Base-by-base conservation (phyloP, 2,797 vertebrate species). In the Neosilurus mollespiculum region DNA sequence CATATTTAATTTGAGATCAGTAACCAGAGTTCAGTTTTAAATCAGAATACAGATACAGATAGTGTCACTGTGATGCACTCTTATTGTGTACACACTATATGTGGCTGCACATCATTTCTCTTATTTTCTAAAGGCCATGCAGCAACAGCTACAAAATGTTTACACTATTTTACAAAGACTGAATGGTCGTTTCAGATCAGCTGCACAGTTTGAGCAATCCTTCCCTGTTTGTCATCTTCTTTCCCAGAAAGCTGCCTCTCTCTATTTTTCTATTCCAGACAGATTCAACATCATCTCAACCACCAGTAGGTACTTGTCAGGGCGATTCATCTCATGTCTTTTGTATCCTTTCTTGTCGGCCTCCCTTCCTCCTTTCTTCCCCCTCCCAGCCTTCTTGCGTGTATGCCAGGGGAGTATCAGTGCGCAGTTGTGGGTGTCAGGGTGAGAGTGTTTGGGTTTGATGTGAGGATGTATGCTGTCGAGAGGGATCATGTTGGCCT, bases 381-480 rank as follows among this genome's bases (percentile, higher is more conserved):
- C 86, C 79, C 80, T 86, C 62, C 78, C 80, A 67, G 80, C 49
- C 67, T 78, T 84, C 81, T 80, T 80, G 43, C 83, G 83, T 75
- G 82, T 84, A 82, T 85, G 86, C 84, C 81, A 82, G 78, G 78
- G 73, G 83, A 87, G 81, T 86, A 86, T 89, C 81, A 81, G 88
- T 87, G 67, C 79, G 54, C 88, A 71, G 88, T 88, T 91, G 88
- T 88, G 86, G 95, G 93, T 90, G 90, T 94, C 93, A 88, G 88
- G 90, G 84, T 0, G 89, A 90, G 84, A 91, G 85, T 87, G 67
- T 92, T 89, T 91, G 91, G 90, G 90, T 91, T 93, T 96, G 97
- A 97, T 93, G 94, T 89, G 91, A 96, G 95, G 96, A 96, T 97
- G 97, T 97, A 96, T 96, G 95, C 95, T 98, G 97, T 99, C 97